Percentiles rank a stretch among this genome's conserved stretches.
Evolutionary conservation across 2,113 vertebrate genomes (phyloP).

Genomic region (Siniperca chuatsi): DNA sequence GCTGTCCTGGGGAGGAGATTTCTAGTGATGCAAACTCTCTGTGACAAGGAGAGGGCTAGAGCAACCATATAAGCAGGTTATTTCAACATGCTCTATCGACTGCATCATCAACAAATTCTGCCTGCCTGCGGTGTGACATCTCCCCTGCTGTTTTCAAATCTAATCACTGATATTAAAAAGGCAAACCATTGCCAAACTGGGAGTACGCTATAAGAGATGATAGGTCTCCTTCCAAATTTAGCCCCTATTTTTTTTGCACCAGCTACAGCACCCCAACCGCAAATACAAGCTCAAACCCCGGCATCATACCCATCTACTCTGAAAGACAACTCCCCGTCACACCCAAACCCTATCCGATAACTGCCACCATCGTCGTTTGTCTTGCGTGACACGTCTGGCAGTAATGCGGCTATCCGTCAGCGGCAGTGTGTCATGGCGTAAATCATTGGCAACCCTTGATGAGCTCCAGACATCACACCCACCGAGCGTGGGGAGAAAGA

Average conservation of each 20-base stretch:
- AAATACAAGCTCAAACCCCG: slow-evolving; percentile 10
- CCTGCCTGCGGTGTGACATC: slow-evolving; percentile 24
- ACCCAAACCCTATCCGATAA: slow-evolving; percentile 36
- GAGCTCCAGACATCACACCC: slow-evolving; percentile 82
- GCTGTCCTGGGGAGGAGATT: slow-evolving; percentile 12
- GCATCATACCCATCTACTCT: slow-evolving; percentile 21
- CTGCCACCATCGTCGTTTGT: slow-evolving; percentile 64
- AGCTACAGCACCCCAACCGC: slow-evolving; percentile 5
- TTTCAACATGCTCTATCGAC: slow-evolving; percentile 48
- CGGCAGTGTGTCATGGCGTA: slow-evolving; percentile 82
- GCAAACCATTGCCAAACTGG: slow-evolving; percentile 32
- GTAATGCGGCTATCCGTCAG: slow-evolving; percentile 84
- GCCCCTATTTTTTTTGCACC: background rate
- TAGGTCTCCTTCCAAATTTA: slow-evolving; percentile 40
- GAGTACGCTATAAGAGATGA: slow-evolving; percentile 40
- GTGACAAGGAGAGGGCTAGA: slow-evolving; percentile 54
- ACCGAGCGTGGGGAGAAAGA: slow-evolving; percentile 69
- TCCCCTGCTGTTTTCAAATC: slow-evolving; percentile 62
- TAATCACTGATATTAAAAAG: slow-evolving; percentile 71
- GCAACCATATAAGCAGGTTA: slow-evolving; percentile 44
- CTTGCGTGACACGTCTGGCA: slow-evolving; percentile 82
- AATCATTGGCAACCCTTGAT: slow-evolving; percentile 84
- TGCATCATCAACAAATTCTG: slow-evolving; percentile 63
- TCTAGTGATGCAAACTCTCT: slow-evolving; percentile 36
- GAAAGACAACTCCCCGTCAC: slow-evolving; percentile 41